Conservation (phyloP, 2,888 invertebrate genomes). For the Teleogryllus oceanicus region DNA sequence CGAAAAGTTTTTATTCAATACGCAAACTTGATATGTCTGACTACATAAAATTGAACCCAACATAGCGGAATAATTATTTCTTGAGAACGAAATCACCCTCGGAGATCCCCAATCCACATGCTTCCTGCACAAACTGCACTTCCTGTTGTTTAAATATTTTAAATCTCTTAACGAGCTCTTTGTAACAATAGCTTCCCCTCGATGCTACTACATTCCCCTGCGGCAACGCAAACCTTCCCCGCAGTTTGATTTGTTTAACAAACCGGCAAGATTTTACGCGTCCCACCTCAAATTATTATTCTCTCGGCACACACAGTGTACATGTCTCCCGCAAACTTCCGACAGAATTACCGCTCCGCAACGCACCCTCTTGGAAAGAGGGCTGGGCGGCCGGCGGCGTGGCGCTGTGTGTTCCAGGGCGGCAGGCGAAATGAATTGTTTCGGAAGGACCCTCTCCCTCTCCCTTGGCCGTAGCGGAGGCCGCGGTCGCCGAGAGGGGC, state of each 20-base stretch:
- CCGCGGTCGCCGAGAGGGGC: not conserved
- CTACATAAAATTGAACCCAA: no score
- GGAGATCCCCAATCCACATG: not conserved
- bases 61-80: not conserved
- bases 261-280: not conserved
- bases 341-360: not conserved
- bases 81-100: not conserved
- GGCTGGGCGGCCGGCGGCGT: not conserved
- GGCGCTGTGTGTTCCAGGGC: not conserved
- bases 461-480: not conserved
- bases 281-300: not conserved
- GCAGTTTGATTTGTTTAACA: slow-evolving; percentile 7
- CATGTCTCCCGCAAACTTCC: slow-evolving; percentile 4
- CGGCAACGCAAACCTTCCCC: not conserved
- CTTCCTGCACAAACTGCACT: not conserved
- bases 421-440: slow-evolving; percentile 5
- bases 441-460: not conserved
- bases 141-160: not conserved
- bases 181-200: not conserved
- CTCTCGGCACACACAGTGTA: not conserved
- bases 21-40: no score
- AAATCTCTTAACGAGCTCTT: not conserved
- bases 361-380: not conserved
- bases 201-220: not conserved
- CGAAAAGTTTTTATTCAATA: no score